Percentiles rank a stretch among this genome's conserved stretches.
Evolutionary conservation across 2,888 invertebrate species (phyloP).

Genomic region (Tetranychus truncatus): DNA sequence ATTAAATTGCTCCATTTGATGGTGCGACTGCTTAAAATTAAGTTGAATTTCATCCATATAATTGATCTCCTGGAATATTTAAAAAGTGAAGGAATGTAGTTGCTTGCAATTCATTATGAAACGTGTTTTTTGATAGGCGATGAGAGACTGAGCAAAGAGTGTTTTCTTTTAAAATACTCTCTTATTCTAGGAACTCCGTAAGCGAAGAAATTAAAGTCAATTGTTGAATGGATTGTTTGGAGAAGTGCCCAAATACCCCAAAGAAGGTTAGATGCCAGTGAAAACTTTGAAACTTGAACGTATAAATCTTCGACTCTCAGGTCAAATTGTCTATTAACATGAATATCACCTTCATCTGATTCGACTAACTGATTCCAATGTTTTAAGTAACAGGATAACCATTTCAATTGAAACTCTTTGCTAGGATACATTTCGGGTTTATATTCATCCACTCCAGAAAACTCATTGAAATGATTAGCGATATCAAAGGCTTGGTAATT

Average conservation of each 20-base stretch:
- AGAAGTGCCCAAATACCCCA: constrained; percentile 84
- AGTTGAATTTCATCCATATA: no score
- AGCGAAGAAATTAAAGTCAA: constrained; percentile 72
- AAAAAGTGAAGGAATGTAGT: no score
- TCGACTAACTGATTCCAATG: constrained; percentile 46
- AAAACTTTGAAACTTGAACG: constrained; percentile 57
- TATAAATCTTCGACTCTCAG: constrained; percentile 51
- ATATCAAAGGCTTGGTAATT: constrained; percentile 93
- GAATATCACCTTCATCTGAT: constrained; percentile 47
- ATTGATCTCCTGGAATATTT: no score
- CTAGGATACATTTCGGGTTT: constrained; percentile 56
- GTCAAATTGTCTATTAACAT: constrained; percentile 53
- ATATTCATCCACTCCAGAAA: constrained; percentile 56
- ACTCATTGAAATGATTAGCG: constrained; percentile 94
- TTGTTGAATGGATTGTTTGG: constrained; percentile 66
- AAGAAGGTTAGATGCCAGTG: constrained; percentile 59
- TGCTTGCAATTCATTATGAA: neutral
- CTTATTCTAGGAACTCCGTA: constrained; percentile 18
- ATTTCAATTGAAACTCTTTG: constrained; percentile 47
- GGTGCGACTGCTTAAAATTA: no score
- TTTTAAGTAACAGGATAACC: constrained; percentile 96
- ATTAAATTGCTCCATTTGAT: no score
- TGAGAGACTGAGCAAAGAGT: constrained; percentile 2
- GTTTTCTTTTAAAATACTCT: constrained; percentile 16
- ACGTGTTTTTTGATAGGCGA: neutral